These are phyloP conservation scores for Sitobion miscanthi DNA, from an alignment of 1,140 invertebrate species.

Conservation along the genomic window DNA sequence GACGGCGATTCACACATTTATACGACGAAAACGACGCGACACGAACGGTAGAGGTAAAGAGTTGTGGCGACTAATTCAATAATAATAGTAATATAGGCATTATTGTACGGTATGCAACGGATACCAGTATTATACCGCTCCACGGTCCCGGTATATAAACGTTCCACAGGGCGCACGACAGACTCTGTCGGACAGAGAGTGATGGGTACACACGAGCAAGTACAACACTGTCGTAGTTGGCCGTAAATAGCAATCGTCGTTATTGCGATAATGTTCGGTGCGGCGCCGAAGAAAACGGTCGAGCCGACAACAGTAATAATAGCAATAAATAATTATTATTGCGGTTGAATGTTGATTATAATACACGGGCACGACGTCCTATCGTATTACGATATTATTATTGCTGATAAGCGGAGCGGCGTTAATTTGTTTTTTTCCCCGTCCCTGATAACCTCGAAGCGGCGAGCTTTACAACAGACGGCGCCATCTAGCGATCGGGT, in stretches of 20 bases:
- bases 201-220: no score
- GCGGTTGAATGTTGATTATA: no score
- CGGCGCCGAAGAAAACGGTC: background rate
- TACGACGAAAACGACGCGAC: background rate
- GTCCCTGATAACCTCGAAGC: background rate
- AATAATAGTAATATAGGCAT: no score
- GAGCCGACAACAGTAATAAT: background rate
- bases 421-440: background rate
- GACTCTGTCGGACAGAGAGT: no score
- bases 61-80: background rate
- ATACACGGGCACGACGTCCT: background rate
- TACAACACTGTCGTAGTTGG: background rate
- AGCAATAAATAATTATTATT: constrained; percentile 14
- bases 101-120: no score
- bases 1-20: background rate
- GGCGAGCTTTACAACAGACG: background rate
- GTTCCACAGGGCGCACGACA: background rate
- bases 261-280: no score
- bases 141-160: background rate
- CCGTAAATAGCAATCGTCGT: background rate
- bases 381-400: background rate
- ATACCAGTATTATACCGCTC: no score
- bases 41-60: background rate
- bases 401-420: background rate
- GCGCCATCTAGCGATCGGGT: background rate